Evolutionary conservation across 2,113 vertebrate species (phyloP).

Genomic region (Apistogramma diplotaenia): DNA sequence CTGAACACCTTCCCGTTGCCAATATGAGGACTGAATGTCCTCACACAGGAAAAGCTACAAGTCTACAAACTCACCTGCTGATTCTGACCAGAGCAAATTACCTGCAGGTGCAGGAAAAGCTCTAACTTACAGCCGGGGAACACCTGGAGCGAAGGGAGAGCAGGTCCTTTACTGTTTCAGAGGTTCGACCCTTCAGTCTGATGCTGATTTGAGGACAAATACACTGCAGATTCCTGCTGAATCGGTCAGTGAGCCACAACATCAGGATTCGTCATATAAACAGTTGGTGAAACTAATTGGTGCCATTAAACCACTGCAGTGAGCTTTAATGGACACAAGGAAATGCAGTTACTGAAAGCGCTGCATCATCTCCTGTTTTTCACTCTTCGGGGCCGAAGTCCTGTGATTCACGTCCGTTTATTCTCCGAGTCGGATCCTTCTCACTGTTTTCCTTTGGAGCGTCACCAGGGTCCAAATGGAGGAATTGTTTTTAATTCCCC

Average conservation of each 20-base stretch:
- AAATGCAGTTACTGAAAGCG: background rate
- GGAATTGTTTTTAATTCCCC: background rate
- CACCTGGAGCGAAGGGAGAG: too few relatives aligned
- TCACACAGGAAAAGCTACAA: rapidly evolving
- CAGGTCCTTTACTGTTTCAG: too few relatives aligned
- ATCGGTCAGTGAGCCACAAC: background rate
- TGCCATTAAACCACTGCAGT: background rate
- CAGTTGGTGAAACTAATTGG: background rate
- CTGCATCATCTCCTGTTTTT: background rate
- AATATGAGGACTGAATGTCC: too few relatives aligned
- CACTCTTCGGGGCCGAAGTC: background rate
- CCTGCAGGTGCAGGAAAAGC: background rate
- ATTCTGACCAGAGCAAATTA: background rate
- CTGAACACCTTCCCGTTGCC: too few relatives aligned
- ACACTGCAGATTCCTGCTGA: background rate
- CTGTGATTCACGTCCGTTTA: background rate
- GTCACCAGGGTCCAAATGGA: background rate
- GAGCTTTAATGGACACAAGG: background rate
- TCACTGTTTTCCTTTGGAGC: background rate
- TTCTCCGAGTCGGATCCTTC: rapidly evolving
- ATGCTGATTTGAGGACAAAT: rapidly evolving
- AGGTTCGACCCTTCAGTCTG: background rate
- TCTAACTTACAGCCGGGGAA: background rate
- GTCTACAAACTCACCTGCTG: background rate
- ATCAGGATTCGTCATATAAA: rapidly evolving